Evolutionary conservation across 2,113 vertebrate genomes (phyloP), one percentile per base, ranked within the genome.

Genomic region (Platycercus adscitus): DNA sequence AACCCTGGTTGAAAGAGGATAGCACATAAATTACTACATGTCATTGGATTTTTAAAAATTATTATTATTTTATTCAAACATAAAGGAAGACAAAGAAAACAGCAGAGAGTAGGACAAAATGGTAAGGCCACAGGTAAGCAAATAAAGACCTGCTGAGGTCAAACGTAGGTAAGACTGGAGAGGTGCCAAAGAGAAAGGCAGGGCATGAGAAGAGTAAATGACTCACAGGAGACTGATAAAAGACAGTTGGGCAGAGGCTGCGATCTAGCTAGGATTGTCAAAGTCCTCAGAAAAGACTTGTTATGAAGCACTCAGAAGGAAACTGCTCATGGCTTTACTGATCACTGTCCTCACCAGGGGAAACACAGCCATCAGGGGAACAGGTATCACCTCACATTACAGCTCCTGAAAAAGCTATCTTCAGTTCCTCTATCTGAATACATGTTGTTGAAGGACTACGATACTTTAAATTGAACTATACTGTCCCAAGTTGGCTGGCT

Each of bases 271-370:
- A 77, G 49, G n/a, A 70, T 1, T 37, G 49, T 25, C 1, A 1
- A 41, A 91, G n/a, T 66, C 37, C 26, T 81, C 26, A 61, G 2
- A 9, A 70, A 70, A 11, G 24, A 43, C 17, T 31, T 20, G n/a
- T 41, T 28, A 24, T 0, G 0, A 83, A 66, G 31, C 0, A 1
- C 15, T 39, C 3, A 12, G 10, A 16, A 92, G 24, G 28, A 69
- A 86, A 69, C 3, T 39, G 31, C 33, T 65, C 6, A 8, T n/a
- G 33, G 35, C 25, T 41, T n/a, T 65, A 64, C 3, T 9, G 56
- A 86, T 60, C 50, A 47, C 4, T 8, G 31, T 35, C 4, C 11
- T 37, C 33, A 41, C 0, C 0, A 11, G 21, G 91, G 20, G 33
- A 86, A 72, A 79, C 11, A 47, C 0, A 2, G 9, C 18, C 55